Percentiles rank a stretch among this genome's conserved stretches.
These are phyloP conservation scores for Perizoma affinitatum DNA, from an alignment of 2,888 invertebrate genomes.

Conservation along the genomic window DNA sequence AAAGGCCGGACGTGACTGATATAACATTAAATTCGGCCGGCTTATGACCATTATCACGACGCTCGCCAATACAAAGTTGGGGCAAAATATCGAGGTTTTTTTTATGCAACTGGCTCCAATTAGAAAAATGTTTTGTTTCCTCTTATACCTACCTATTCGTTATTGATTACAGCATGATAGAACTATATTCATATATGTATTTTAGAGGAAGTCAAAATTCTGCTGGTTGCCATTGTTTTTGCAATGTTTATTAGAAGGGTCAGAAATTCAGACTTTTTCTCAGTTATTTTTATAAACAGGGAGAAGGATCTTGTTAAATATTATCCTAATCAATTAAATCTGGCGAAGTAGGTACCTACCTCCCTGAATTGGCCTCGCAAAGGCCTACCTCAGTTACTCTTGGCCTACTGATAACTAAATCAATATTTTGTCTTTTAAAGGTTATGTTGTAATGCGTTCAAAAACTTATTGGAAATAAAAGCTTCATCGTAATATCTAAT, in stretches of 20 bases:
- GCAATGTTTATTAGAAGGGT: too few relatives aligned
- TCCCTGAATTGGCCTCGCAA: constrained; percentile 22
- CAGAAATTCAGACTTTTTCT: too few relatives aligned
- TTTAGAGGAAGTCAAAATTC: too few relatives aligned
- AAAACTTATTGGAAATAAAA: constrained; percentile 13
- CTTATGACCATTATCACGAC: constrained; percentile 48
- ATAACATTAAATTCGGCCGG: constrained; percentile 41
- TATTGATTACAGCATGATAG: too few relatives aligned
- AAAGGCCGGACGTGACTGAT: background rate
- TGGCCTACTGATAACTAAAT: constrained; percentile 21
- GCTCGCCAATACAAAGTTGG: constrained; percentile 33
- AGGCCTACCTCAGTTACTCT: constrained; percentile 19
- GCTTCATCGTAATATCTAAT: background rate
- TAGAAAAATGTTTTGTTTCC: too few relatives aligned
- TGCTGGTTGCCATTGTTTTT: too few relatives aligned
- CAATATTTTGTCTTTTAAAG: constrained; percentile 40
- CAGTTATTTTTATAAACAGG: too few relatives aligned
- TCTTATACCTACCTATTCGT: too few relatives aligned
- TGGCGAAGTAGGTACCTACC: constrained; percentile 9
- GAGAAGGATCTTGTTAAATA: too few relatives aligned
- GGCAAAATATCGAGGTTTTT: constrained; percentile 23
- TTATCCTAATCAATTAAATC: constrained; percentile 26
- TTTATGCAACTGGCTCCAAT: constrained; percentile 28
- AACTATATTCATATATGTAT: too few relatives aligned
- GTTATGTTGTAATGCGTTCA: constrained; percentile 25